Evolutionary conservation across 2,888 invertebrate species (phyloP).

Genomic region (Scaptomyza parva): DNA sequence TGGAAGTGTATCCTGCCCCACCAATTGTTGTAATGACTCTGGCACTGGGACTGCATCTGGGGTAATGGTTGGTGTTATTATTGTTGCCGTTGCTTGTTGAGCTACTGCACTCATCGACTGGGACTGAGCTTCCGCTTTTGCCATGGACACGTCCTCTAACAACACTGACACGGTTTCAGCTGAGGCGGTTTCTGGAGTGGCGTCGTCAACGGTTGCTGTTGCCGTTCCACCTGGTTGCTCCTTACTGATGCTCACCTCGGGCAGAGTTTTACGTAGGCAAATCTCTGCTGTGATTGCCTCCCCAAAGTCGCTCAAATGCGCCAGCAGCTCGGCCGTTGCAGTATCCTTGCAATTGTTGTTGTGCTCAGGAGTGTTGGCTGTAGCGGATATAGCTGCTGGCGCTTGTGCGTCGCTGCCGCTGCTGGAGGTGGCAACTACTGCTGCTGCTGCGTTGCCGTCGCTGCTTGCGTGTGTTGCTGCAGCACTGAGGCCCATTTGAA

Average conservation of each 20-base stretch:
- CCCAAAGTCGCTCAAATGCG: conserved; percentile 78
- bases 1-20: conserved; percentile 15
- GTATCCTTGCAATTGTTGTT: conserved; percentile 71
- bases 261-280: conserved; percentile 80
- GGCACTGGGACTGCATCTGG: conserved; percentile 23
- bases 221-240: conserved; percentile 33
- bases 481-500: conserved; percentile 79
- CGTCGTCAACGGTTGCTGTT: conserved; percentile 4
- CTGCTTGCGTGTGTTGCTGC: conserved; percentile 62
- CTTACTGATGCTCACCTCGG: conserved; percentile 69
- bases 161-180: conserved; percentile 9
- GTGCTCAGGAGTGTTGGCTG: conserved; percentile 37
- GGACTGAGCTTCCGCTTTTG: conserved; percentile 27
- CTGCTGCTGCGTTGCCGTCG: conserved; percentile 52
- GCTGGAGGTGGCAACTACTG: conserved; percentile 34
- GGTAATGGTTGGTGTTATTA: background rate
- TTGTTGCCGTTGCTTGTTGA: conserved; percentile 4
- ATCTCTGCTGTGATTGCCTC: conserved; percentile 82
- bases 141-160: conserved; percentile 46
- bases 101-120: conserved; percentile 45
- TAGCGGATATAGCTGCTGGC: conserved; percentile 40
- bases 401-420: conserved; percentile 45
- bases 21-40: conserved; percentile 17
- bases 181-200: conserved; percentile 12
- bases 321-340: conserved; percentile 77